Percentiles rank a stretch among this genome's conserved stretches.
Evolutionary conservation across 1,140 invertebrate genomes (phyloP).

Genomic region (Drosophila parabipectinata): DNA sequence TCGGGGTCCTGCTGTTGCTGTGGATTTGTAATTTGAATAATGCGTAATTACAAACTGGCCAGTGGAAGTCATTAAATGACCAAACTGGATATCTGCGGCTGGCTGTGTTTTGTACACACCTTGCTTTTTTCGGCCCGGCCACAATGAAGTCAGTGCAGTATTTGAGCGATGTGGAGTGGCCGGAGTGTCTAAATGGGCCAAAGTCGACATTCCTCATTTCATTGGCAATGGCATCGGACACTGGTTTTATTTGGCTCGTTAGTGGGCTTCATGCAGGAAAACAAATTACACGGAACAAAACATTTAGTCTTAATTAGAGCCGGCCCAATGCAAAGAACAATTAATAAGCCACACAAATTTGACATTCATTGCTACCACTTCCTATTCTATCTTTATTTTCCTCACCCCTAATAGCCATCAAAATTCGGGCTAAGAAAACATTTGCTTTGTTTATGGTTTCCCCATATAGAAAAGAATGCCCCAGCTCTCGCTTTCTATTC

Average conservation of each 20-base stretch:
- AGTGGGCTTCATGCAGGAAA: slow-evolving; percentile 1
- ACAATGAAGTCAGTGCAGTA: slow-evolving; percentile 13
- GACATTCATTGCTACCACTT: slow-evolving; percentile 68
- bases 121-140: slow-evolving; percentile 12
- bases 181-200: not conserved
- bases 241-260: slow-evolving; percentile 42
- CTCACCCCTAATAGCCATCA: slow-evolving; percentile 14
- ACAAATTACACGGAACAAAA: slow-evolving; percentile 31
- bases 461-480: slow-evolving; percentile 23
- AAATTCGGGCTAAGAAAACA: slow-evolving; percentile 34
- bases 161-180: not conserved
- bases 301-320: slow-evolving; percentile 78
- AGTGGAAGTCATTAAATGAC: slow-evolving; percentile 72
- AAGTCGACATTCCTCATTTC: slow-evolving; percentile 42
- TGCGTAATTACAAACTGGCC: slow-evolving; percentile 75
- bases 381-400: slow-evolving; percentile 33
- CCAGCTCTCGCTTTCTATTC: slow-evolving; percentile 12
- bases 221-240: slow-evolving; percentile 5
- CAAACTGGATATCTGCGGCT: slow-evolving; percentile 50
- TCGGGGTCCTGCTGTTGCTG: slow-evolving; percentile 37
- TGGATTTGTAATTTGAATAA: slow-evolving; percentile 79
- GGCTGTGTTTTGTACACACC: slow-evolving; percentile 46
- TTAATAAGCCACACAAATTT: slow-evolving; percentile 79
- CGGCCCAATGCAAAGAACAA: slow-evolving; percentile 61
- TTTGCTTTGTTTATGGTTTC: slow-evolving; percentile 42